Conservation (phyloP, 2,113 vertebrate genomes). For the Rhombomys opimus region DNA sequence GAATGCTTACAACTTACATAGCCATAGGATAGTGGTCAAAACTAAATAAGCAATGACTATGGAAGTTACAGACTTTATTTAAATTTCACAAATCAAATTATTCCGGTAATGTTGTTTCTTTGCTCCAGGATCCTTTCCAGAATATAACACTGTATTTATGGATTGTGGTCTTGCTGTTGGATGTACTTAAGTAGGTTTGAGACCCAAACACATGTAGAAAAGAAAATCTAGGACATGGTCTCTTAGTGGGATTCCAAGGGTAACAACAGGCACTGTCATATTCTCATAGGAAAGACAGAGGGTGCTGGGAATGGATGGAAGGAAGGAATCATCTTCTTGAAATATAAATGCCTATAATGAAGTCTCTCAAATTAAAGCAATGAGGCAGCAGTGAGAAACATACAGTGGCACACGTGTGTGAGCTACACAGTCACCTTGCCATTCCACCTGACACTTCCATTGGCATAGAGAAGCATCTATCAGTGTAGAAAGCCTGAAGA, state of each 20-base stretch:
- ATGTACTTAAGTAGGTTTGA: neutral
- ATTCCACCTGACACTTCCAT: neutral
- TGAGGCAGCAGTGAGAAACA: neutral
- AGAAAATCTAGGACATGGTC: neutral
- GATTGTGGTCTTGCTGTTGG: neutral
- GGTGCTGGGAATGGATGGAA: neutral
- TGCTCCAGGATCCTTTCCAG: neutral
- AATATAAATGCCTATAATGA: slow-evolving; percentile 35
- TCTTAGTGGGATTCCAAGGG: neutral
- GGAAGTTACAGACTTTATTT: neutral
- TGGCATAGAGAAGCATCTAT: neutral
- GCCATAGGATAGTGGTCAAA: neutral
- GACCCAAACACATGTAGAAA: neutral
- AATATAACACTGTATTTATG: neutral
- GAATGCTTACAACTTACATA: neutral
- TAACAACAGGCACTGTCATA: neutral
- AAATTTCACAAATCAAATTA: neutral
- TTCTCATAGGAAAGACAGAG: neutral
- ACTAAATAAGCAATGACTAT: neutral
- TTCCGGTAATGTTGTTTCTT: neutral
- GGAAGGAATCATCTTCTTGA: slow-evolving; percentile 11
- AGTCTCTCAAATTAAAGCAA: slow-evolving; percentile 10
- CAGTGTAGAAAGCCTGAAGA: neutral
- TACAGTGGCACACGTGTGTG: neutral
- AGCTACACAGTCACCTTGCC: neutral